A percentile compares a stretch with the other conserved stretches of the same genome.
Evolutionary conservation across 2,888 invertebrate species (phyloP).

Genomic region (Melanophora roralis): DNA sequence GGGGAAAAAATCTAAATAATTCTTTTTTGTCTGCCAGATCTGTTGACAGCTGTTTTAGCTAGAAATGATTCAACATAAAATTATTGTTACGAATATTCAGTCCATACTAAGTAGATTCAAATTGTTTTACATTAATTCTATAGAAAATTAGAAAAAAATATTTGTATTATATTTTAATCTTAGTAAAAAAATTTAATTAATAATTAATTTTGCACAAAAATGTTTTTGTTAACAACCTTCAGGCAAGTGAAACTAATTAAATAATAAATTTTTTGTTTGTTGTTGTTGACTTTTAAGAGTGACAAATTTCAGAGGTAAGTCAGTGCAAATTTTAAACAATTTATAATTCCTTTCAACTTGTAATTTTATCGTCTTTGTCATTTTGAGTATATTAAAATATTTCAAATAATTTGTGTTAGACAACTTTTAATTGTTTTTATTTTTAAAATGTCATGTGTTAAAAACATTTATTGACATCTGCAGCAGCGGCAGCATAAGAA

Average conservation of each 20-base stretch:
- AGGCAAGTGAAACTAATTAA: slow-evolving; percentile 31
- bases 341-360: too few species aligned
- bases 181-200: too few species aligned
- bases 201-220: slow-evolving; percentile 3
- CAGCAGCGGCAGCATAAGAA: too few species aligned
- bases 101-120: background rate
- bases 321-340: too few species aligned
- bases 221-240: background rate
- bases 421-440: slow-evolving; percentile 10
- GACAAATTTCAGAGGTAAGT: slow-evolving; percentile 33
- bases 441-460: background rate
- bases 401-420: background rate
- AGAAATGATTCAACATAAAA: slow-evolving; percentile 11
- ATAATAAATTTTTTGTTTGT: background rate
- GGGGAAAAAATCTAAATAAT: background rate
- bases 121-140: too few species aligned
- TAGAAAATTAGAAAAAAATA: too few species aligned
- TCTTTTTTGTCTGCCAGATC: slow-evolving; percentile 38
- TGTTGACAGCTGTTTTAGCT: slow-evolving; percentile 45
- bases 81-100: background rate
- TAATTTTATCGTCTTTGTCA: background rate
- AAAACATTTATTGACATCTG: background rate
- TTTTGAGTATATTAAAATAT: background rate
- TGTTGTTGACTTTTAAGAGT: background rate
- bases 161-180: too few species aligned